These are phyloP conservation scores for Chironomus striatipennis DNA, from an alignment of 1,140 invertebrate species.

Conservation along the genomic window DNA sequence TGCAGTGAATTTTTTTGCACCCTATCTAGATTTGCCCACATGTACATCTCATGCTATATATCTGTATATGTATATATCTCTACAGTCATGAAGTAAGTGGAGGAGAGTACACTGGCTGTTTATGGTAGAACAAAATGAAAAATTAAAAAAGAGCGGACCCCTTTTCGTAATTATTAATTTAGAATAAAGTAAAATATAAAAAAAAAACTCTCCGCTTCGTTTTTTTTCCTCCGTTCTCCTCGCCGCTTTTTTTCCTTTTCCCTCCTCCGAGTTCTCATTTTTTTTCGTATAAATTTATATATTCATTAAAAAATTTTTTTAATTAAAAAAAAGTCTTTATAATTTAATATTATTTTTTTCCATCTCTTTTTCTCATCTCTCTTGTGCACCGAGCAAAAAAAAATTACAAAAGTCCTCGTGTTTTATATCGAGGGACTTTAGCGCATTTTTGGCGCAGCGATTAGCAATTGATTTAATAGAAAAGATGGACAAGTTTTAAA, in stretches of 20 bases:
- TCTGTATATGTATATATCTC: background rate
- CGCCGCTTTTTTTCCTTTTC: background rate
- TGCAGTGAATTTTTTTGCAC: background rate
- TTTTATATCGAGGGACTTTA: too few relatives aligned
- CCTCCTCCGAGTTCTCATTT: background rate
- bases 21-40: too few relatives aligned
- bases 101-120: background rate
- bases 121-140: slow-evolving; percentile 3
- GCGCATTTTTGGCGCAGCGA: too few relatives aligned
- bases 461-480: too few relatives aligned
- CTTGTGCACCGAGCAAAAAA: background rate
- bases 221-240: background rate
- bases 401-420: too few relatives aligned
- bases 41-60: too few relatives aligned
- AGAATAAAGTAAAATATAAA: slow-evolving; percentile 10
- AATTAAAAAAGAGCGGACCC: slow-evolving; percentile 12
- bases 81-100: background rate
- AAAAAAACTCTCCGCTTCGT: slow-evolving; percentile 10
- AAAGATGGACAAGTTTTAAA: too few relatives aligned
- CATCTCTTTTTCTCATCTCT: slow-evolving; percentile 15
- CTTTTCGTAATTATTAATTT: slow-evolving; percentile 15
- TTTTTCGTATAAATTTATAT: slow-evolving; percentile 17
- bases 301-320: slow-evolving; percentile 24
- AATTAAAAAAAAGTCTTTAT: slow-evolving; percentile 21
- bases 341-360: slow-evolving; percentile 24